A percentile compares a stretch with the other conserved stretches of the same genome.
phyloP scores from a whole-genome alignment of 2,888 invertebrate species.

The Limnephilus rhombicus region DNA sequence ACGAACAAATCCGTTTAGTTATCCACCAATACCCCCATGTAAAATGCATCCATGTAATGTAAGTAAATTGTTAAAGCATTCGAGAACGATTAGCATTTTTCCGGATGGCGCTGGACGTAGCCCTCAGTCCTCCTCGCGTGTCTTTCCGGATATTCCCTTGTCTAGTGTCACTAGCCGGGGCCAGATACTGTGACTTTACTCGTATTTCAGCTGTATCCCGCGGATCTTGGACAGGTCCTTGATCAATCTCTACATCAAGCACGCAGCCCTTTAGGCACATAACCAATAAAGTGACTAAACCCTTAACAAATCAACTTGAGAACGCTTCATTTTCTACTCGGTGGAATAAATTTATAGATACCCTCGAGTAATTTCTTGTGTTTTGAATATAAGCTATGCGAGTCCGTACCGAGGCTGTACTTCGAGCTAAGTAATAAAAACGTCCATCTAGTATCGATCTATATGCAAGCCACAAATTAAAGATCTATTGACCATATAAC shows the following conservation, averaged over 20 bases:
- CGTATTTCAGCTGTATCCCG: conserved; percentile 37
- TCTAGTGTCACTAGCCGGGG: conserved; percentile 39
- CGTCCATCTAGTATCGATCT: conserved; percentile 59
- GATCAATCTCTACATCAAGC: background rate
- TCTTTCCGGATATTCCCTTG: conserved; percentile 43
- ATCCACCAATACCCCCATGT: background rate
- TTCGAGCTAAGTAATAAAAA: conserved; percentile 56
- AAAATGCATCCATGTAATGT: background rate
- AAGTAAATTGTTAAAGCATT: conserved; percentile 15
- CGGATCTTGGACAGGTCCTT: conserved; percentile 27
- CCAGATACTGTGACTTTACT: conserved; percentile 36
- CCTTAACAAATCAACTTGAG: background rate
- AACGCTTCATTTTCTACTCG: background rate
- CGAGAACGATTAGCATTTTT: conserved; percentile 45
- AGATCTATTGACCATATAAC: background rate
- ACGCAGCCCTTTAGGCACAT: background rate
- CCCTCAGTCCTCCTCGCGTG: conserved; percentile 17
- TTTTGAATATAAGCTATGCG: background rate
- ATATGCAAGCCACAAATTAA: conserved; percentile 6
- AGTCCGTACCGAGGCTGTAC: conserved; percentile 21
- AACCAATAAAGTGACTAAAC: background rate
- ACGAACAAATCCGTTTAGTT: background rate
- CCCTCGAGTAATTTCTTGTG: background rate
- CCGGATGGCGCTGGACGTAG: conserved; percentile 15
- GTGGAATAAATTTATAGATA: background rate